Evolutionary conservation across 2,888 invertebrate genomes (phyloP).

Genomic region (Spialia ferax): DNA sequence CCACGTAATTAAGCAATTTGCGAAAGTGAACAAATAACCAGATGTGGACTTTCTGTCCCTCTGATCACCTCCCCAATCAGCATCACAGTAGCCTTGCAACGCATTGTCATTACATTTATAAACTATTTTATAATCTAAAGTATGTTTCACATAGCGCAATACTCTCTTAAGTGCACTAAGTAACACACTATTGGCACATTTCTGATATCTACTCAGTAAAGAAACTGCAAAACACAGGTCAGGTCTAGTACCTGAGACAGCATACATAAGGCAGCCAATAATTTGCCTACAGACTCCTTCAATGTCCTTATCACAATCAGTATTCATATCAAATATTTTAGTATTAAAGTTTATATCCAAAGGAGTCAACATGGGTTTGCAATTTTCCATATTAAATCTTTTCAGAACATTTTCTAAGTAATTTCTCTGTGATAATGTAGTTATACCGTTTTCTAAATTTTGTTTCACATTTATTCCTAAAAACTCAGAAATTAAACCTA

Average conservation of each 20-base stretch:
- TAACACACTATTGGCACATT: not conserved
- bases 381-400: not conserved
- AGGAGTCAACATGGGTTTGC: not conserved
- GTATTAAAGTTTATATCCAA: not conserved
- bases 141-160: not conserved
- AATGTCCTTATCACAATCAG: no score
- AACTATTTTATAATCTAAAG: not conserved
- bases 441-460: not conserved
- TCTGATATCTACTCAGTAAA: not conserved
- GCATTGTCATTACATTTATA: not conserved
- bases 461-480: not conserved
- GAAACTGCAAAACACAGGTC: not conserved
- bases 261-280: slow-evolving; percentile 2
- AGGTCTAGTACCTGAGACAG: slow-evolving; percentile 2
- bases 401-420: slow-evolving; percentile 2
- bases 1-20: not conserved
- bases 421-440: not conserved
- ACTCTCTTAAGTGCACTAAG: not conserved
- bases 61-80: not conserved
- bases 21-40: not conserved
- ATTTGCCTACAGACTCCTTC: not conserved
- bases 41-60: not conserved
- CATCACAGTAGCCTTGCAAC: not conserved
- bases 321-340: no score
- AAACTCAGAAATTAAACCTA: not conserved